Conservation (phyloP, 1,140 invertebrate genomes). For the Tetragonula clypearis region DNA sequence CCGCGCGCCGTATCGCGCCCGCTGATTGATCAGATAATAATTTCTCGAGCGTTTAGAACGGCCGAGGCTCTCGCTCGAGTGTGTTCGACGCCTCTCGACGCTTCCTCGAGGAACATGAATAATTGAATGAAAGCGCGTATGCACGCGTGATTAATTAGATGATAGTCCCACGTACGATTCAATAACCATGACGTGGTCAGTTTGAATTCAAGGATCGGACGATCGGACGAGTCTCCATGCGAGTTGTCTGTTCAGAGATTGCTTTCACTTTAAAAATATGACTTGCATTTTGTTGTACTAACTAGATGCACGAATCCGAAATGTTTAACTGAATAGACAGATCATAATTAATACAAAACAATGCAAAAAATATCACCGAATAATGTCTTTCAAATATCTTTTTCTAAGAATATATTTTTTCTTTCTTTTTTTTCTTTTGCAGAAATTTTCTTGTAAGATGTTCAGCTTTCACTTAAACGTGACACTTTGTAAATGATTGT, state of each 20-base stretch:
- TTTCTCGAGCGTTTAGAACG: conserved; percentile 19
- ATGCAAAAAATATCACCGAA: too few relatives aligned
- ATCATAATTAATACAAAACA: background rate
- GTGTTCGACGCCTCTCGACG: background rate
- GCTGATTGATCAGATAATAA: conserved; percentile 40
- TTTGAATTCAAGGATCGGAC: background rate
- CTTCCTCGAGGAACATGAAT: conserved; percentile 8
- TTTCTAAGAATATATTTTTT: too few relatives aligned
- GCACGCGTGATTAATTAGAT: conserved; percentile 23
- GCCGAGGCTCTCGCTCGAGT: too few relatives aligned
- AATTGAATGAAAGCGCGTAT: conserved; percentile 35
- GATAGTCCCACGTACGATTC: conserved; percentile 27
- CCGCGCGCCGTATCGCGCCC: background rate
- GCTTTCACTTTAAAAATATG: background rate
- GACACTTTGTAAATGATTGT: too few relatives aligned
- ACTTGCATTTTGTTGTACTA: background rate
- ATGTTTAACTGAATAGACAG: background rate
- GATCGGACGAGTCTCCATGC: background rate
- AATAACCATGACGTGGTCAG: background rate
- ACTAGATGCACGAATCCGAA: too few relatives aligned
- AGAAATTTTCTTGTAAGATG: too few relatives aligned
- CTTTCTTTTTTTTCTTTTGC: too few relatives aligned
- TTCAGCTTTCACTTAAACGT: too few relatives aligned
- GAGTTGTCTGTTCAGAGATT: background rate
- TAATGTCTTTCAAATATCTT: too few relatives aligned